Conservation (phyloP, 1,140 invertebrate genomes). For the Periplaneta americana region DNA sequence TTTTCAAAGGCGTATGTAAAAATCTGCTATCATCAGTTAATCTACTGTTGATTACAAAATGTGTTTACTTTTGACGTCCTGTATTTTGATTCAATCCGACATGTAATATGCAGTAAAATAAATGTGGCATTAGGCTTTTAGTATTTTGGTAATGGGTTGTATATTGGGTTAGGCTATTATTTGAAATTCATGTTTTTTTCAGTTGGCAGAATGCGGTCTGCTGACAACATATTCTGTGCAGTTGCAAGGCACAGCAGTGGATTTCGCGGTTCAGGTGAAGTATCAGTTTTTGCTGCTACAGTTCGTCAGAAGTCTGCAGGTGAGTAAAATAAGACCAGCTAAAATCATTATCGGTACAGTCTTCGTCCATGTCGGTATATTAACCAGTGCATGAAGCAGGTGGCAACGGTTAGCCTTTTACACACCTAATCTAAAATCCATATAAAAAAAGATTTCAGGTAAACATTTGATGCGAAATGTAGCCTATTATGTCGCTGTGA, state of each 20-base stretch:
- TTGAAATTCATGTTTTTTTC: background rate
- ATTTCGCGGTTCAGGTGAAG: constrained; percentile 8
- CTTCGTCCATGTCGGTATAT: too few relatives aligned
- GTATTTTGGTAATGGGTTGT: background rate
- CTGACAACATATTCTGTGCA: constrained; percentile 17
- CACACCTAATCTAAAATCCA: too few relatives aligned
- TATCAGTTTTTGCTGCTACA: constrained; percentile 9
- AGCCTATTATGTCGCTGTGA: too few relatives aligned
- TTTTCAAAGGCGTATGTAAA: constrained; percentile 16
- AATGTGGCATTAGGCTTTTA: background rate
- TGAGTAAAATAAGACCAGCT: too few relatives aligned
- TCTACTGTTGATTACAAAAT: background rate
- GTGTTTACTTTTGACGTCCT: background rate
- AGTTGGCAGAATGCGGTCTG: constrained; percentile 19
- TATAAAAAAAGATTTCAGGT: too few relatives aligned
- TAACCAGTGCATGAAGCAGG: too few relatives aligned
- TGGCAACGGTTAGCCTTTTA: too few relatives aligned
- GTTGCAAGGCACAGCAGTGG: constrained; percentile 7
- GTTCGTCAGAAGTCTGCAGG: constrained; percentile 13
- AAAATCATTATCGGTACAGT: too few relatives aligned
- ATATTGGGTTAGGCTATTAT: background rate
- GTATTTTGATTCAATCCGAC: background rate
- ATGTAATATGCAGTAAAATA: background rate
- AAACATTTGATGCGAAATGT: too few relatives aligned
- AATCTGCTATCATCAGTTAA: background rate